These are phyloP conservation scores for Eupeodes corollae DNA, from an alignment of 1,140 invertebrate genomes.

Conservation along the genomic window DNA sequence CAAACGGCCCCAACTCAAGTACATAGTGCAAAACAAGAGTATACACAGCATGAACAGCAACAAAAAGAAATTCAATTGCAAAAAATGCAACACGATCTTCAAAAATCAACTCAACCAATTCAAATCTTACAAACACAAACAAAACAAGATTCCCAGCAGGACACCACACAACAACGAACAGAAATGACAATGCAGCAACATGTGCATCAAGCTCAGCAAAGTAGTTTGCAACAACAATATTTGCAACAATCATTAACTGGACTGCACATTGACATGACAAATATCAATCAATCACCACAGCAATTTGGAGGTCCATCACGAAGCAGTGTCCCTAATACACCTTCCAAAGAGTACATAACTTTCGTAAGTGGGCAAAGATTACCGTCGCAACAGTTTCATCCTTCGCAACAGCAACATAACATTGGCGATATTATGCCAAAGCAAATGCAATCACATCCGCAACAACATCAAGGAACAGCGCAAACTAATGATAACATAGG, in stretches of 20 bases:
- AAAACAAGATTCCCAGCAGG: slow-evolving; percentile 3
- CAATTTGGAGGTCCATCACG: not conserved
- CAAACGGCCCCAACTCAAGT: slow-evolving; percentile 14
- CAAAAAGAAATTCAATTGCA: not conserved
- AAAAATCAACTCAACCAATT: not conserved
- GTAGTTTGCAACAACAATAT: slow-evolving; percentile 13
- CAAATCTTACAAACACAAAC: slow-evolving; percentile 16
- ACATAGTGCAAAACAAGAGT: slow-evolving; percentile 14
- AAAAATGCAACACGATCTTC: not conserved
- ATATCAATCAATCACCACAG: slow-evolving; percentile 10
- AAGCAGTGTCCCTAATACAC: not conserved
- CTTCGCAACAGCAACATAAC: not conserved
- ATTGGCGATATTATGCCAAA: slow-evolving; percentile 12
- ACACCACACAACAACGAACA: slow-evolving; percentile 10
- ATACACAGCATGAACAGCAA: slow-evolving; percentile 9
- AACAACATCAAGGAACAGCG: slow-evolving; percentile 9
- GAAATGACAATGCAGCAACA: slow-evolving; percentile 1
- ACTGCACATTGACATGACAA: not conserved
- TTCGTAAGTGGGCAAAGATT: not conserved
- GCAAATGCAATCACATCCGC: slow-evolving; percentile 9
- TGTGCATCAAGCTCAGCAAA: not conserved
- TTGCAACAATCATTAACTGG: slow-evolving; percentile 16
- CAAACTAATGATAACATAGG: slow-evolving; percentile 4
- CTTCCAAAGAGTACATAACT: not conserved
- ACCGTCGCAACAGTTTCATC: not conserved